Base-by-base conservation (phyloP, 35 echinoderm and acorn worm species). In the Acanthaster planci region DNA sequence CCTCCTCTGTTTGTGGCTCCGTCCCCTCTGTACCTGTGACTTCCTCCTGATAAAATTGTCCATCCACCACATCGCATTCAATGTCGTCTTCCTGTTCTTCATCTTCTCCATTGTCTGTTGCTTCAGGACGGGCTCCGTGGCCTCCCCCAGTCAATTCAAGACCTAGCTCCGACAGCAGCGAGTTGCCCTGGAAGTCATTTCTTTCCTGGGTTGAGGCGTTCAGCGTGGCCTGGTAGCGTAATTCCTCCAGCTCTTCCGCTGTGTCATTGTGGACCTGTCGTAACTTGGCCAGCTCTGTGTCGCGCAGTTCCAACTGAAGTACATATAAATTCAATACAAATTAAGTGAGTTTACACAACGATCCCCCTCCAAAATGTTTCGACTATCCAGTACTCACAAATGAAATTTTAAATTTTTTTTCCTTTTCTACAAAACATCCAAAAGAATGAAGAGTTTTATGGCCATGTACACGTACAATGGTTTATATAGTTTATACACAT, bases 231-330 rank as follows among this genome's bases (percentile, higher is more conserved):
- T 59, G 81, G 30, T 58, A 60, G 26, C 53, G 7, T 26, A 59
- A 14, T 60, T 83, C 81, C 35, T 83, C 81, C 19, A 83, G 81
- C 38, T 57, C 81, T 51, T 83, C 81, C 0, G 32, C 30, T 1
- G 81, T 59, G 27, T 29, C 38, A 38, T 83, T 83, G 32, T 83
- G 54, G 52, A 83, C 18, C 14, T 83, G 81, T 36, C 81, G 51
- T 36, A 60, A 19, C 23, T 83, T 83, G 81, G 54, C 51, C 18
- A 83, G 12, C 44, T 83, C 81, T 37, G 52, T 53, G 56, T 83
- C 81, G 8, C 81, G 81, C 0, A 60, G 52, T 37, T 38, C 55
- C 15, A 83, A 34, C 81, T 83, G 54, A 9, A 18, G 27, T 1
- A 31, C 26, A 77, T 77, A 17, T 18, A 77, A 77, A 77, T 59